These are phyloP conservation scores for Protonibea diacanthus DNA, from an alignment of 2,797 vertebrate genomes.

Conservation along the genomic window DNA sequence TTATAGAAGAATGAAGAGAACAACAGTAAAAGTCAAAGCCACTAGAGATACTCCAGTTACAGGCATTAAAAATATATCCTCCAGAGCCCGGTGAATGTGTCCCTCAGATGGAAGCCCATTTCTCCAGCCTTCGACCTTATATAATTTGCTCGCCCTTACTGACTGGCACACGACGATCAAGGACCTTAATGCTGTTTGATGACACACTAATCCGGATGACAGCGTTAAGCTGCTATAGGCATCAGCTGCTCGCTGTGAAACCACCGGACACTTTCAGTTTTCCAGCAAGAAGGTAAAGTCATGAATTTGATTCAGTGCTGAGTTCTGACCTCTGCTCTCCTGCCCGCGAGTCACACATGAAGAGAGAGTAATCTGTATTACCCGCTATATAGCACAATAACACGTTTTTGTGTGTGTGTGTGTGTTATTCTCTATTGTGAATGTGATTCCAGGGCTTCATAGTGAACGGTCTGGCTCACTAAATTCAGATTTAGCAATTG, in stretches of 20 bases:
- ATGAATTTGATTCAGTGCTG: constrained; percentile 32
- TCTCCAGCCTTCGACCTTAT: constrained; percentile 11
- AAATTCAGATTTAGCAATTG: neutral
- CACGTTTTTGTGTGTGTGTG: neutral
- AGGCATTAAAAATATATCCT: neutral
- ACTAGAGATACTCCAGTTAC: neutral
- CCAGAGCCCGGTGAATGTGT: neutral
- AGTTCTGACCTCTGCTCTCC: constrained; percentile 43
- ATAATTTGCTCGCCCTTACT: constrained; percentile 45
- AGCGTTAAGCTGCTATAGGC: constrained; percentile 22
- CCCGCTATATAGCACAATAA: neutral
- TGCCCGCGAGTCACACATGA: constrained; percentile 10
- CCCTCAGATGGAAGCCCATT: neutral
- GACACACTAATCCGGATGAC: constrained; percentile 56
- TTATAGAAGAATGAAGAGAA: neutral
- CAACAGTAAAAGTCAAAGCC: neutral
- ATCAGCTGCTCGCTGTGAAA: constrained; percentile 25
- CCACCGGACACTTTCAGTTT: constrained; percentile 7
- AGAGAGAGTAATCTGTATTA: neutral
- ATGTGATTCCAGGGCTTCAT: neutral
- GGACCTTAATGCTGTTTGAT: constrained; percentile 43
- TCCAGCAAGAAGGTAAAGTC: constrained; percentile 5
- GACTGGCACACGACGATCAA: constrained; percentile 30
- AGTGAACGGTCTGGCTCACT: neutral
- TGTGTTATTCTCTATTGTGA: neutral